phyloP scores from a whole-genome alignment of 1,140 invertebrate genomes.

The Macrotrachela quadricornifera region DNA sequence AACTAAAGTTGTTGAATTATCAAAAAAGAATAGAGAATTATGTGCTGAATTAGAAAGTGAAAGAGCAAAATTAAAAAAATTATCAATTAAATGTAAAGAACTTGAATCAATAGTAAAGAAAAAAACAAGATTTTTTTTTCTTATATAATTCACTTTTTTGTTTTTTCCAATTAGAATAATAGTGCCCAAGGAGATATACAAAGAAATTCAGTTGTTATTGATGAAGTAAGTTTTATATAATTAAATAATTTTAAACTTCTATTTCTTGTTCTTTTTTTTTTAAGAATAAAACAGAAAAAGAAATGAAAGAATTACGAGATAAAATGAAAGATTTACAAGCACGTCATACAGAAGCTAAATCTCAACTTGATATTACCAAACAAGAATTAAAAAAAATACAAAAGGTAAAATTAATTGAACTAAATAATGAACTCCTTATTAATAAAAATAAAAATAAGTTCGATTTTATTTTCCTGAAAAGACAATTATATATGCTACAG shows the following conservation, averaged over 20 bases:
- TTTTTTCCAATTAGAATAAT: too few relatives aligned
- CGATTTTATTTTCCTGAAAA: too few relatives aligned
- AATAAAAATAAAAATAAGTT: not conserved
- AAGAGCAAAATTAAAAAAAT: slow-evolving; percentile 21
- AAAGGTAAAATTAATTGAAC: slow-evolving; percentile 14
- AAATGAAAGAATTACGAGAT: slow-evolving; percentile 22
- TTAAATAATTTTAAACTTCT: not conserved
- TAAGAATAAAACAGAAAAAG: slow-evolving; percentile 14
- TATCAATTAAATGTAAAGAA: slow-evolving; percentile 22
- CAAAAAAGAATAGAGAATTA: slow-evolving; percentile 26
- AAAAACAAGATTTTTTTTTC: not conserved
- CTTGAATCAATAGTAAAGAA: slow-evolving; percentile 19
- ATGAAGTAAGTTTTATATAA: not conserved
- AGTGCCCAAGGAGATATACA: too few relatives aligned
- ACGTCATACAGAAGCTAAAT: slow-evolving; percentile 21
- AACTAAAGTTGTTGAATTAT: slow-evolving; percentile 28
- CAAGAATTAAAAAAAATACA: slow-evolving; percentile 24
- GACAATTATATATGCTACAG: too few relatives aligned
- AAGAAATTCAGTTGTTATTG: too few relatives aligned
- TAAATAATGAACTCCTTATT: not conserved
- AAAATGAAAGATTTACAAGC: slow-evolving; percentile 22
- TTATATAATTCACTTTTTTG: too few relatives aligned
- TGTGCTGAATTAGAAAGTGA: slow-evolving; percentile 25
- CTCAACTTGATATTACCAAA: slow-evolving; percentile 20
- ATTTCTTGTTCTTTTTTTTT: not conserved